Base-by-base conservation (phyloP, 1,140 invertebrate genomes). In the Zaprionus taronus region DNA sequence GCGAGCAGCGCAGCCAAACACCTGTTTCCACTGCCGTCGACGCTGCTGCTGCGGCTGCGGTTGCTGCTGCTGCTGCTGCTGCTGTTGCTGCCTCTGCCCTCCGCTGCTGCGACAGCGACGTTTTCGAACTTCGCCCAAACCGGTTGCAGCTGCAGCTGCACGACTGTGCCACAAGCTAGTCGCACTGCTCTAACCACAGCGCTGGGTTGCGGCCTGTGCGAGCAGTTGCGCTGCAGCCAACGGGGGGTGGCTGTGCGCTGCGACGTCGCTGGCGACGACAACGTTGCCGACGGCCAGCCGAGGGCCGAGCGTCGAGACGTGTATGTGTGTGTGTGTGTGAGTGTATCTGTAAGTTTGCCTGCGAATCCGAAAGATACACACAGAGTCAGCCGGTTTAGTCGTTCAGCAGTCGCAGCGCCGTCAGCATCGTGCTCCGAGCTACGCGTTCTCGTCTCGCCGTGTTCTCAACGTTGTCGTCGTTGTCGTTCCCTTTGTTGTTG, bases 341-440 rank as follows among this genome's bases (percentile, higher is more conserved):
- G 41, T 31, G 53, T 68, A 17, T 38, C 34, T 74, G 72, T 70
- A 36, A 36, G 66, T 58, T 71, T 63, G 72, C 60, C 51, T 77
- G 69, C 41, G 74, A 53, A 61, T 65, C 24, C 62, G 74, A 60
- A 77, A 51, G 60, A 65, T 64, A 72, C 72, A 69, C 72, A 72
- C 53, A 55, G 64, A 34, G 64, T 72, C 72, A 77, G 75, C 85
- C 85, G 85, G 81, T 90, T 89, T 82, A 90, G 86, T 90, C 85
- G 85, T 90, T 90, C 86, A 82, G 68, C 81, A 90, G 74, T 80
- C 85, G 80, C 77, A 81, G 85, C 80, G 80, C 73, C 80, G 85
- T 85, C 71, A 85, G 85, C 86, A 89, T 89, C 81, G 82, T 79
- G 41, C 41, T 47, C 56, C 75, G 80, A 58, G 67, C 60, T 70